A percentile compares a stretch with the other conserved stretches of the same genome.
Evolutionary conservation across 2,113 vertebrate genomes (phyloP).

Genomic region (Ptilorrhoa leucosticta): DNA sequence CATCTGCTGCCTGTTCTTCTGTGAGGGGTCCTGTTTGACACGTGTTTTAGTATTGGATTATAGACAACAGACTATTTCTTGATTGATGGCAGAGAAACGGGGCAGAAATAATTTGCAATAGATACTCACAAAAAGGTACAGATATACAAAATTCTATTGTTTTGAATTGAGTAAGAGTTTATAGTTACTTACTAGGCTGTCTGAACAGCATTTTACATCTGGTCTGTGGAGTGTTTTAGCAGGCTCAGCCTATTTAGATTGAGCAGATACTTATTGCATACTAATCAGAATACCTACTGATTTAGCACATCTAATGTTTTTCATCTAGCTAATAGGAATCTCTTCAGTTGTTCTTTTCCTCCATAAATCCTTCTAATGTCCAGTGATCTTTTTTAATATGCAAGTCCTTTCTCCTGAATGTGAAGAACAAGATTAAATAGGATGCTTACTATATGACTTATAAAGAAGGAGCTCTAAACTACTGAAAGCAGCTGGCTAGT

Average conservation of each 20-base stretch:
- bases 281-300: neutral
- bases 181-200: neutral
- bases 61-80: neutral
- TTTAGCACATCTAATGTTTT: conserved; percentile 1
- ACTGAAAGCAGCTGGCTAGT: neutral
- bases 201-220: neutral
- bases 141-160: neutral
- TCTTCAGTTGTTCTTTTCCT: neutral
- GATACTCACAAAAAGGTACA: neutral
- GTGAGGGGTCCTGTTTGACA: neutral
- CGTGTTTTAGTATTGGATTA: neutral
- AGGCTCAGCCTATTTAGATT: neutral
- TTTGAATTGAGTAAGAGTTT: neutral
- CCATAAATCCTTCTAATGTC: neutral
- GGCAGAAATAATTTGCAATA: neutral
- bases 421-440: neutral
- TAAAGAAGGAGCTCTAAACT: neutral
- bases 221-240: neutral
- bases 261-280: neutral
- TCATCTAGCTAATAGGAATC: neutral
- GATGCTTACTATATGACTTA: neutral
- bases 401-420: neutral
- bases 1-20: neutral
- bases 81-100: neutral
- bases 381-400: neutral